Base-by-base conservation (phyloP, 2,797 vertebrate species). In the Miichthys miiuy region DNA sequence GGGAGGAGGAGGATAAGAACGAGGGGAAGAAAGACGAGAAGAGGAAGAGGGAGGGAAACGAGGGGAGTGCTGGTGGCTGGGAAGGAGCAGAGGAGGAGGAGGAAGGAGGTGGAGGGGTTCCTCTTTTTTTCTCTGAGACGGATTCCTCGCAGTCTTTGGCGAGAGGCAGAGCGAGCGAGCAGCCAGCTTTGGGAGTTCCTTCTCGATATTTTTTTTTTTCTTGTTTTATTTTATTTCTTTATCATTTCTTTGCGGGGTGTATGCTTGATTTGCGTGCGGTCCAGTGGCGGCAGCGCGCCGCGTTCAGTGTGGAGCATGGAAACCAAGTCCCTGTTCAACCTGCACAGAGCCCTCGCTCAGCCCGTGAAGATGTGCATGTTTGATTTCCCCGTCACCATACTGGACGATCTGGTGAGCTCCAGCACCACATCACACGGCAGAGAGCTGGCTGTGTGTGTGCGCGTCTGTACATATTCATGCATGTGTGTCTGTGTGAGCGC, bases 311-410 rank as follows among this genome's bases (percentile, higher is more conserved):
- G 62, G 86, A 89, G 67, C 86, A 97, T 97, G 96, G 96, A 97
- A 89, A 79, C 92, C 75, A 96, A 94, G 90, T 93, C 96, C 66
- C 79, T 95, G 82, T 97, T 97, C 95, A 97, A 92, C 72, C 93
- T 97, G 78, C 96, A 97, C 82, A 95, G 95, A 94, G 97, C 97
- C 14, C 94, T 97, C 65, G 96, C 95, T 85, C 96, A 96, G 90
- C 96, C 96, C 0, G 94, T 96, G 89, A 96, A 93, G 92, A 96
- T 95, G 92, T 96, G 96, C 93, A 96, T 97, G 96, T 81, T 97
- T 86, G 97, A 97, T 83, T 95, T 96, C 89, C 97, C 95, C 6
- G 93, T 96, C 75, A 95, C 94, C 80, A 91, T 96, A 88, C 94
- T 96, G 90, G 95, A 96, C 3, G 95, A 96, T 42, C 95, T 96